Conservation (phyloP, 1,140 invertebrate species). For the Nixonia krombeini region DNA sequence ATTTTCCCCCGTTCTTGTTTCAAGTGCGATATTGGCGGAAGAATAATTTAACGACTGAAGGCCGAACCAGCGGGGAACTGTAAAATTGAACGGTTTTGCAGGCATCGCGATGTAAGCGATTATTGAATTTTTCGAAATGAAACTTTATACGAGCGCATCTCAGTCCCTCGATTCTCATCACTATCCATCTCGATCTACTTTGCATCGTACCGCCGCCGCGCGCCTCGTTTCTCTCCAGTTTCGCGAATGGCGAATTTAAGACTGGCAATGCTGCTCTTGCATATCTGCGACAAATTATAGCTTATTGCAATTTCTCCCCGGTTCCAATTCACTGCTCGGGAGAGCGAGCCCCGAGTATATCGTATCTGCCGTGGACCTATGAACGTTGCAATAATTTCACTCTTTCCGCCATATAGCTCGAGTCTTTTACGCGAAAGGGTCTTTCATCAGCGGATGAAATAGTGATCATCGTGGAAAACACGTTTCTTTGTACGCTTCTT, state of each 20-base stretch:
- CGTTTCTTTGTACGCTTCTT: no score
- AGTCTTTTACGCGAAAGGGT: no score
- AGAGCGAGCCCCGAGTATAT: no score
- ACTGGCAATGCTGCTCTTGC: conserved; percentile 7
- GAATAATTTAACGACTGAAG: neutral
- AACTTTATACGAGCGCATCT: conserved; percentile 44
- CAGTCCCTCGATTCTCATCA: conserved; percentile 15
- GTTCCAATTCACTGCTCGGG: no score
- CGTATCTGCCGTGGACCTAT: no score
- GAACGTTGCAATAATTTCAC: no score
- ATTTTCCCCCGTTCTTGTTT: neutral
- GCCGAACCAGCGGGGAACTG: neutral
- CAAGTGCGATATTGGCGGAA: neutral
- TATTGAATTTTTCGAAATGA: conserved; percentile 55
- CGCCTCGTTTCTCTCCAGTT: conserved; percentile 1
- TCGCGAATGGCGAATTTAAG: conserved; percentile 7
- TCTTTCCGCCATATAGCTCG: no score
- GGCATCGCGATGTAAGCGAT: conserved; percentile 53
- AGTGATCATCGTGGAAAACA: no score
- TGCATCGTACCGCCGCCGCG: conserved; percentile 10
- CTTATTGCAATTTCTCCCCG: no score
- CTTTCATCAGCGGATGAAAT: no score
- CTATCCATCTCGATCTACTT: conserved; percentile 18
- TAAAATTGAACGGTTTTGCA: conserved; percentile 38
- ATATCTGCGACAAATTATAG: conserved; percentile 21